phyloP scores from a whole-genome alignment of 2,888 invertebrate species.

The Cheilosia variabilis region DNA sequence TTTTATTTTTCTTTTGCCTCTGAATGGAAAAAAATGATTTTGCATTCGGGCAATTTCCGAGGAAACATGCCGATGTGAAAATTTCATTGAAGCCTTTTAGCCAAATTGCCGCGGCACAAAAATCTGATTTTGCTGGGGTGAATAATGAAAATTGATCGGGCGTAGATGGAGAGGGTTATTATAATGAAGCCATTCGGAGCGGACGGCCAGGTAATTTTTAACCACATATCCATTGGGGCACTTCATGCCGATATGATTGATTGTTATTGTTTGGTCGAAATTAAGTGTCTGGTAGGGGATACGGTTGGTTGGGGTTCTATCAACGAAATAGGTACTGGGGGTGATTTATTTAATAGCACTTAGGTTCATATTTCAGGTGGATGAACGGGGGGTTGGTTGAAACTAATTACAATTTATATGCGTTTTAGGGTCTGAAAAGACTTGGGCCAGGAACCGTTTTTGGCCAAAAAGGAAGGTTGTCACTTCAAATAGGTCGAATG shows the following conservation, averaged over 20 bases:
- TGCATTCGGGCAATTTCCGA: constrained; percentile 18
- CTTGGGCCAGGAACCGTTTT: too few relatives aligned
- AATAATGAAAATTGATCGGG: constrained; percentile 46
- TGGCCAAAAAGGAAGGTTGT: too few relatives aligned
- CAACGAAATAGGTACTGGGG: too few relatives aligned
- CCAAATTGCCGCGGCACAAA: constrained; percentile 15
- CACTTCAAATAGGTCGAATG: too few relatives aligned
- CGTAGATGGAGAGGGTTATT: constrained; percentile 12
- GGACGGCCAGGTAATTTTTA: constrained; percentile 4
- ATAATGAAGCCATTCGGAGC: constrained; percentile 30
- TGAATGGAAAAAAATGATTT: constrained; percentile 7
- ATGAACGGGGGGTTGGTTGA: too few relatives aligned
- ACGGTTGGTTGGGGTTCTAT: too few relatives aligned
- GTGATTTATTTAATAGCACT: too few relatives aligned
- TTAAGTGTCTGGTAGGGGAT: neutral
- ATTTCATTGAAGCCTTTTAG: constrained; percentile 24
- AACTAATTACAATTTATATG: too few relatives aligned
- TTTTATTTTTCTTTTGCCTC: neutral
- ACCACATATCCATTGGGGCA: neutral
- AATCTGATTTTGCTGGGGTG: constrained; percentile 36
- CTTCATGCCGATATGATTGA: constrained; percentile 24
- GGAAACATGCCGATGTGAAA: constrained; percentile 37
- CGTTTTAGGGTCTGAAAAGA: too few relatives aligned
- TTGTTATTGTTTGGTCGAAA: constrained; percentile 21
- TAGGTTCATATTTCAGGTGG: too few relatives aligned